Evolutionary conservation across 1,140 invertebrate genomes (phyloP).

Genomic region (Dreissena polymorpha): DNA sequence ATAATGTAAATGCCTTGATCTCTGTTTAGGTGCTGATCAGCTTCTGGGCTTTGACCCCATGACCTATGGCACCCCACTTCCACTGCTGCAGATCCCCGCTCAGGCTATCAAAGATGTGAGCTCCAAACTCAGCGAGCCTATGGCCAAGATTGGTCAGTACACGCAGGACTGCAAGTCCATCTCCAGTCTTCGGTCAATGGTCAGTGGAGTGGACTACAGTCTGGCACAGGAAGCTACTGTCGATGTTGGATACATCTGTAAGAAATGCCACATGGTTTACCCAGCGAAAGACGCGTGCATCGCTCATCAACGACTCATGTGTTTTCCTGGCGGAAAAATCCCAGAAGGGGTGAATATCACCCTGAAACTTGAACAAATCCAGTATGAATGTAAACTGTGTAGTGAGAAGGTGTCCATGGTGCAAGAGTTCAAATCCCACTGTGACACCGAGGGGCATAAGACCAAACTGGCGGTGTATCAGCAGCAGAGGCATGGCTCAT

Average conservation of each 20-base stretch:
- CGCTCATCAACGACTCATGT: slow-evolving; percentile 86
- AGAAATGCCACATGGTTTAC: slow-evolving; percentile 91
- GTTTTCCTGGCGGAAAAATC: slow-evolving; percentile 83
- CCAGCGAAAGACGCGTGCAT: slow-evolving; percentile 87
- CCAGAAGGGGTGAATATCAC: slow-evolving; percentile 73
- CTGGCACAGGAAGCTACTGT: slow-evolving; percentile 84
- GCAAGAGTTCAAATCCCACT: slow-evolving; percentile 85
- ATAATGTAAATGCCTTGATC: neutral
- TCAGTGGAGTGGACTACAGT: slow-evolving; percentile 71
- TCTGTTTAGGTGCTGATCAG: slow-evolving; percentile 72
- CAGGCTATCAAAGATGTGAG: slow-evolving; percentile 80
- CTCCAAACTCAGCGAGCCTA: slow-evolving; percentile 78
- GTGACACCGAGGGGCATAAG: slow-evolving; percentile 81
- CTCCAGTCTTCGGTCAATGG: slow-evolving; percentile 74
- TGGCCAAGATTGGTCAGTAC: slow-evolving; percentile 79
- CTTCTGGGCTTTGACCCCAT: slow-evolving; percentile 78
- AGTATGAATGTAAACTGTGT: slow-evolving; percentile 87
- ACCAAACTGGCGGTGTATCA: slow-evolving; percentile 58
- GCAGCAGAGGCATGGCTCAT: slow-evolving; percentile 29
- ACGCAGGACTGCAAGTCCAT: slow-evolving; percentile 80
- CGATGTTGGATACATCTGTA: slow-evolving; percentile 91
- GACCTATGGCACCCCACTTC: slow-evolving; percentile 80
- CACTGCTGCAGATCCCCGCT: slow-evolving; percentile 81
- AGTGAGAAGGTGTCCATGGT: slow-evolving; percentile 81
- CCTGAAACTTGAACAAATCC: slow-evolving; percentile 81